Base-by-base conservation (phyloP, 2,888 invertebrate species). In the Thymelicus acteon region DNA sequence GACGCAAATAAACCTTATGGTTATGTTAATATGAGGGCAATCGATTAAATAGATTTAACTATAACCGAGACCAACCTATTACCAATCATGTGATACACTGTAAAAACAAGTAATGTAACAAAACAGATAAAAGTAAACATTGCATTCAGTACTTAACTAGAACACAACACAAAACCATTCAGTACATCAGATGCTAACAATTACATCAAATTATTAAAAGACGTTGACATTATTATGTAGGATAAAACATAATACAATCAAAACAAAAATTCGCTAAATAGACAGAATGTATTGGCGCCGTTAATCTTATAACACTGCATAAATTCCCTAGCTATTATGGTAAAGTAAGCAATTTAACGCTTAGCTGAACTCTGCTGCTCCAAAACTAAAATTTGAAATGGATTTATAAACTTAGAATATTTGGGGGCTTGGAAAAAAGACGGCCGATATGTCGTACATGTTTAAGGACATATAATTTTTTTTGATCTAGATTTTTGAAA, bases 1-100 rank as follows among this genome's bases (percentile, higher is more conserved):
- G 63, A 73, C 58, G 54, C 48, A 60, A 63, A 72, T 65, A 70
- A 60, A 47, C 49, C 48, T 66, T 62, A 54, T 60, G 54, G 67
- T 68, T 48, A 71, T 39, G 48, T 54, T 24, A 60, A 48, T 63
- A 57, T 60, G 39, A 64, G 63, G 57, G 62, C 62, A 69, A 60
- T 63, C 19, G 69, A 69, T 69, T 52, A 64, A 63, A 60, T 63
- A 13, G 69, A 69, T 69, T 52, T 54, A 63, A 15, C 52, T 64
- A 54, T 64, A 52, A 39, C n/a, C 10, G 15, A 40, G 64, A 13
- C 10, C 40, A 19, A 6, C 54, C 52, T 39, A 52, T 40, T 37
- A 54, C 39, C 64, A 52, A 54, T 15, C 49, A 63, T 37, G 64
- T 64, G 40, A 64, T 15, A 54, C 15, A 63, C 19, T 39, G 52